Base-by-base conservation (phyloP, 2,888 invertebrate species). In the Pristionchus japonicus region DNA sequence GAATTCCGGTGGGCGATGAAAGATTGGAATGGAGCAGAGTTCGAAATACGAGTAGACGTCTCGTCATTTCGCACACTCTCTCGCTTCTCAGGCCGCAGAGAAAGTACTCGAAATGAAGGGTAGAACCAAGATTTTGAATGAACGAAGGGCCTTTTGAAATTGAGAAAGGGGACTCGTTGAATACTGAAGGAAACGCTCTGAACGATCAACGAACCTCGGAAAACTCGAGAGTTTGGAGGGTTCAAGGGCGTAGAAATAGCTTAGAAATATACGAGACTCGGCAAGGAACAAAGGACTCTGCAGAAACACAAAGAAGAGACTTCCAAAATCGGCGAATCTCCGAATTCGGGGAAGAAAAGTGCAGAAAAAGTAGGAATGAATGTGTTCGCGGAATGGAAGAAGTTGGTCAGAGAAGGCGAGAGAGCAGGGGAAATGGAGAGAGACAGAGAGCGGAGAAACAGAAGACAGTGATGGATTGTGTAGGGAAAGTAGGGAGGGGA, bases 281-380 rank as follows among this genome's bases (percentile, higher is more conserved):
- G 43, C 20, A 27, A 3, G 34, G 77, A 77, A 77, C 77, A 77
- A 77, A 47, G 17, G 77, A 47, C 1, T 70, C 20, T 70, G 70
- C 70, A 70, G 70, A 70, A 74, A 40, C n/a, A 13, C 40, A 20
- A 6, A 17, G 40, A n/a, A 20, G 74, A 40, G 43, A 77, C 77
- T 77, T 77, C 77, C 77, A 47, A 77, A 77, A 77, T 43, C 40
- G 77, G 11, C 23, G 57, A 57, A 52, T 52, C 52, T 17, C 52
- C 52, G 52, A n/a, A 43, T 43, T 43, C 43, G 43, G 7, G 57
- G 57, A n/a, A 57, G 17, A 20, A 67, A 67, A 34, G 34, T 31
- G 17, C 34, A 67, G n/a, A n/a, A 67, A 67, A 67, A 67, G 23
- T 13, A 15, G 15, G 67, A 34, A 67, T 34, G 34, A 67, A 34